phyloP scores from a whole-genome alignment of 1,140 invertebrate species.

The Eumeta japonica region DNA sequence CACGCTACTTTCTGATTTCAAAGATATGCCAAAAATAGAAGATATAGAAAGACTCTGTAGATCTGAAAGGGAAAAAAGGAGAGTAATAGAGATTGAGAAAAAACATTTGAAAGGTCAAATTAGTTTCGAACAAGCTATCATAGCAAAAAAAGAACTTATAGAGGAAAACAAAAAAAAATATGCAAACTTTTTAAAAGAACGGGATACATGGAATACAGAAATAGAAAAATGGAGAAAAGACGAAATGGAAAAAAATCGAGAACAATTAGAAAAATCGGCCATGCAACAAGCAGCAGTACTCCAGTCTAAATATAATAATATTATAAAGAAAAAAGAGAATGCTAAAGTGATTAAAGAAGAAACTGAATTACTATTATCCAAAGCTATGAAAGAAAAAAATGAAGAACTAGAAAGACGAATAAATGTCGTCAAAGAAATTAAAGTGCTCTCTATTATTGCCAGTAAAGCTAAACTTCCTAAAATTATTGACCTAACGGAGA shows the following conservation, averaged over 20 bases:
- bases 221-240: constrained; percentile 50
- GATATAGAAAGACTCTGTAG: constrained; percentile 44
- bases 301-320: constrained; percentile 44
- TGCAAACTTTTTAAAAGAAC: constrained; percentile 52
- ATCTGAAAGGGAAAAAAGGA: constrained; percentile 46
- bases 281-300: constrained; percentile 43
- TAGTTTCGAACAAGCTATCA: constrained; percentile 56
- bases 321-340: constrained; percentile 42
- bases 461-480: constrained; percentile 40
- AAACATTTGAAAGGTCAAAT: constrained; percentile 60
- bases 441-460: constrained; percentile 48
- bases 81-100: constrained; percentile 53
- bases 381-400: constrained; percentile 43
- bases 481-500: constrained; percentile 59
- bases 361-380: constrained; percentile 33
- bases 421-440: constrained; percentile 58
- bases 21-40: constrained; percentile 36
- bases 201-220: constrained; percentile 41
- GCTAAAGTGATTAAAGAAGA: constrained; percentile 48
- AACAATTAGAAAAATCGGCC: constrained; percentile 47
- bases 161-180: constrained; percentile 54
- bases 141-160: constrained; percentile 51
- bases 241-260: constrained; percentile 48
- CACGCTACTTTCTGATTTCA: constrained; percentile 44
- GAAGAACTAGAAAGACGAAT: constrained; percentile 52